phyloP scores from a whole-genome alignment of 2,113 vertebrate species.

The Atlantisia rogersi region DNA sequence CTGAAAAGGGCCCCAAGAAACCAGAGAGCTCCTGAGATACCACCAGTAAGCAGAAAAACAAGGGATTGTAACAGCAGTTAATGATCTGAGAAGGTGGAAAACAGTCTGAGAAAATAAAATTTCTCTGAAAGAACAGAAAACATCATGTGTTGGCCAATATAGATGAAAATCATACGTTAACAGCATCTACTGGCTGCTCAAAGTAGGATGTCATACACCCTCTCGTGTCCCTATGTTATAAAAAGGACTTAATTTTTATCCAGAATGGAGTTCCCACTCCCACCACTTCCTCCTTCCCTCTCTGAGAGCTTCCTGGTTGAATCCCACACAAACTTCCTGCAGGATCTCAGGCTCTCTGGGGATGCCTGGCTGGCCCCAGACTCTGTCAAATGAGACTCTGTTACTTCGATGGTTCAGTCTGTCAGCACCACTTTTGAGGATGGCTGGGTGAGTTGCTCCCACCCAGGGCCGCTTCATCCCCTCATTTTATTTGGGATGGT shows the following conservation, averaged over 20 bases:
- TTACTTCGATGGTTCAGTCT: not conserved
- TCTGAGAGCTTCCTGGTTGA: accelerated
- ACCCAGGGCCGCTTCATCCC: not conserved
- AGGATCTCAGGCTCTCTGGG: not conserved
- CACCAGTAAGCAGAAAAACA: not conserved
- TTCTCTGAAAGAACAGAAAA: not conserved
- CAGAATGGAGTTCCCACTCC: not conserved
- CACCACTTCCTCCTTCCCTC: not conserved
- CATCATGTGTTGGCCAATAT: not conserved
- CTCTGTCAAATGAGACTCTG: not conserved
- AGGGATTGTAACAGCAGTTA: not conserved
- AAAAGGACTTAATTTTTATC: not conserved
- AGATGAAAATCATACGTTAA: not conserved
- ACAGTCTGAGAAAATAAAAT: not conserved
- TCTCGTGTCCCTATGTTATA: accelerated
- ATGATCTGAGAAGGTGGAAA: not conserved
- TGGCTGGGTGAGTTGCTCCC: not conserved
- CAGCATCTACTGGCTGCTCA: not conserved
- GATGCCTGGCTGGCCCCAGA: not conserved
- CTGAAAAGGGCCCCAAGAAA: not conserved
- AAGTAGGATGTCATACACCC: not conserved
- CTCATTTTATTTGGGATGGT: not conserved
- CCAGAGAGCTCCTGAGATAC: not conserved
- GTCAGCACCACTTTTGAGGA: not conserved
- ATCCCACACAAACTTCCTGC: not conserved